Percentiles rank a stretch among this genome's conserved stretches.
These are phyloP conservation scores for Colletes latitarsis DNA, from an alignment of 1,140 invertebrate genomes.

Conservation along the genomic window DNA sequence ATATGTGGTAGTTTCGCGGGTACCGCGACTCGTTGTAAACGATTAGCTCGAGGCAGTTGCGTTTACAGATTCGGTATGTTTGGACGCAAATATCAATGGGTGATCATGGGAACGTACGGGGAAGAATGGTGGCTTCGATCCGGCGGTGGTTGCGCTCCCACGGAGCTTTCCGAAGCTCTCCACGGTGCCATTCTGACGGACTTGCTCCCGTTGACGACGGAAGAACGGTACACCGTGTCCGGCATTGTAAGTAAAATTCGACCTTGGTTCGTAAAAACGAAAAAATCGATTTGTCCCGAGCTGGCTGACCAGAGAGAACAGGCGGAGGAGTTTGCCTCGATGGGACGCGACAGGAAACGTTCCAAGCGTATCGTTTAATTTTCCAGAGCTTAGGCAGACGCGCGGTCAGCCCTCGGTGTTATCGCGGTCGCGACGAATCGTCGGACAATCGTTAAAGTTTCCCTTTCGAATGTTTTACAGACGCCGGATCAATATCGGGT, in stretches of 20 bases:
- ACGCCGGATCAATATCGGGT: conserved; percentile 93
- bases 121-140: conserved; percentile 89
- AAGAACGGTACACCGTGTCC: conserved; percentile 91
- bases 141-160: conserved; percentile 86
- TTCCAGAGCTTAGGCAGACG: too few relatives aligned
- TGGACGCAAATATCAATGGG: conserved; percentile 97
- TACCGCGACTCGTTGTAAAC: not conserved
- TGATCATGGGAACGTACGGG: conserved; percentile 94
- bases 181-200: conserved; percentile 96
- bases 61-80: conserved; percentile 88
- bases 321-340: too few relatives aligned
- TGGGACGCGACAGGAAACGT: too few relatives aligned
- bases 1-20: not conserved
- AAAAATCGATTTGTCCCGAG: too few relatives aligned
- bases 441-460: not conserved
- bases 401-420: too few relatives aligned
- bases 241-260: conserved; percentile 89
- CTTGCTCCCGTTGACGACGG: conserved; percentile 88
- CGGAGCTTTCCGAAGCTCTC: conserved; percentile 90
- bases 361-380: too few relatives aligned
- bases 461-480: conserved; percentile 79
- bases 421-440: not conserved
- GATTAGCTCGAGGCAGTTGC: not conserved
- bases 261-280: too few relatives aligned
- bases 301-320: too few relatives aligned